Percentiles rank a stretch among this genome's conserved stretches.
Evolutionary conservation across 2,113 vertebrate species (phyloP).

Genomic region (Monopterus albus): DNA sequence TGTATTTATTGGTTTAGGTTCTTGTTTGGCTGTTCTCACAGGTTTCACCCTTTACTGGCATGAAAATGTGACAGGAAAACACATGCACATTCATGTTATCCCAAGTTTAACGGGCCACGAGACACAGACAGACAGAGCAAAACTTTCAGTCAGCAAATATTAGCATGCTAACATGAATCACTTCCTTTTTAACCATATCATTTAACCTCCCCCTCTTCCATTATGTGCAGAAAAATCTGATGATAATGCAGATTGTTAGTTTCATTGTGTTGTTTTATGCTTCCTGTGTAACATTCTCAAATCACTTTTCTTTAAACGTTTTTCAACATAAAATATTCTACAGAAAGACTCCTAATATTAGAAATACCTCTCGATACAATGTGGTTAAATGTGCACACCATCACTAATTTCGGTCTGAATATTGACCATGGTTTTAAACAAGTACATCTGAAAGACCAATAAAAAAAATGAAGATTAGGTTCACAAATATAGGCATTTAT

Average conservation of each 20-base stretch:
- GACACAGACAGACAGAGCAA: not conserved
- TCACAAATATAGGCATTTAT: no score
- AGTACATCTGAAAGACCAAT: no score
- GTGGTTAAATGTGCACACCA: no score
- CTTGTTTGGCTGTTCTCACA: conserved; percentile 14
- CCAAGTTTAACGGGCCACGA: no score
- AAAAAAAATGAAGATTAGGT: no score
- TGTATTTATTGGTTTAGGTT: not conserved
- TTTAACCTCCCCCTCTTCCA: not conserved
- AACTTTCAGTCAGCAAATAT: conserved; percentile 26
- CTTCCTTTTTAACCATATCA: not conserved
- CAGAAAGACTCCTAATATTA: no score
- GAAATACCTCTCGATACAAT: no score
- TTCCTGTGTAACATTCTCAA: not conserved
- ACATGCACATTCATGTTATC: not conserved
- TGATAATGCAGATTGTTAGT: not conserved
- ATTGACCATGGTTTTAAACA: no score
- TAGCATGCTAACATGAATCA: not conserved
- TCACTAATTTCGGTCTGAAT: no score
- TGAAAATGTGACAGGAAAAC: conserved; percentile 34
- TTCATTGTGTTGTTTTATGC: not conserved
- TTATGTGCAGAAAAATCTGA: not conserved
- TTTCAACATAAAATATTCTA: no score
- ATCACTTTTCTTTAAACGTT: no score
- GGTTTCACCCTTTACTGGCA: conserved; percentile 18